Percentiles rank a stretch among this genome's conserved stretches.
These are phyloP conservation scores for Hormaphis cornu DNA, from an alignment of 1,140 invertebrate genomes.

Conservation along the genomic window DNA sequence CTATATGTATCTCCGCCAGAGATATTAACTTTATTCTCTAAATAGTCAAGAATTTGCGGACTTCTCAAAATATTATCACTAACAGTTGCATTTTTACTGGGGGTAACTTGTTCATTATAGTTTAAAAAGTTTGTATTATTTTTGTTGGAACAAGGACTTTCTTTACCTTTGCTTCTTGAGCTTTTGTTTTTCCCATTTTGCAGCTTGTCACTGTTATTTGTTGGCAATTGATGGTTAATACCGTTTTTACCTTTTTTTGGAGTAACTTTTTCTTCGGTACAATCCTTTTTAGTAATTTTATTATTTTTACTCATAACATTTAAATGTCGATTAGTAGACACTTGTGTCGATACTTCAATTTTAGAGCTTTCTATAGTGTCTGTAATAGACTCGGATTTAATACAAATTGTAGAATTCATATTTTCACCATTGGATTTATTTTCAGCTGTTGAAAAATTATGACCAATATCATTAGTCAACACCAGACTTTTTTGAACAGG, in stretches of 20 bases:
- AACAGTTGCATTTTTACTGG: background rate
- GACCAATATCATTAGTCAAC: background rate
- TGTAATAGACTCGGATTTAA: background rate
- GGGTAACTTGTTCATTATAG: background rate
- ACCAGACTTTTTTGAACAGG: background rate
- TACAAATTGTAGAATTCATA: background rate
- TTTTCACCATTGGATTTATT: background rate
- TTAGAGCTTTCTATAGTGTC: background rate
- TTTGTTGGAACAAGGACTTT: background rate
- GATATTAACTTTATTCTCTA: background rate
- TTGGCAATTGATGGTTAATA: background rate
- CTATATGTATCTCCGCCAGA: constrained; percentile 22
- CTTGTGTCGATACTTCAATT: background rate
- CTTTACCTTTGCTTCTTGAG: background rate
- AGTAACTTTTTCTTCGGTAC: background rate
- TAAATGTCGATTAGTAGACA: background rate
- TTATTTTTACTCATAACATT: background rate
- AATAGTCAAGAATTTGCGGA: background rate
- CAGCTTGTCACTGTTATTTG: background rate
- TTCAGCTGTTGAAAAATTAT: background rate
- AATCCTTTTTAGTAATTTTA: background rate
- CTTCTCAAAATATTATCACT: background rate
- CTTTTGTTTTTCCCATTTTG: background rate
- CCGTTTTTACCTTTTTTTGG: background rate
- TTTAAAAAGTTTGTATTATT: background rate